These are phyloP conservation scores for Thereva nobilitata DNA, from an alignment of 2,888 invertebrate species.

Conservation along the genomic window DNA sequence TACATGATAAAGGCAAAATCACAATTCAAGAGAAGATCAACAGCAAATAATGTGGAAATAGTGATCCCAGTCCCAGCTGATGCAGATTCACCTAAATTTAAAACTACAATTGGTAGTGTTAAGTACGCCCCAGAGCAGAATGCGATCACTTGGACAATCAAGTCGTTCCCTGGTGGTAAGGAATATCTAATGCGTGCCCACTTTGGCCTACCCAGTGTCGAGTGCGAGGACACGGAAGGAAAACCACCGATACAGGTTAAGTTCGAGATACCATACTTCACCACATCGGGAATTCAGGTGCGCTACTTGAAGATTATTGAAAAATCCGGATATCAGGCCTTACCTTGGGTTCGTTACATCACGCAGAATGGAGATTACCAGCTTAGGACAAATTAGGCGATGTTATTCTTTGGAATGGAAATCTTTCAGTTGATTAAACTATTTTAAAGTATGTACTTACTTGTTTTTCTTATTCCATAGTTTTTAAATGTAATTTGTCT, in stretches of 20 bases:
- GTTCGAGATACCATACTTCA: slow-evolving; percentile 99
- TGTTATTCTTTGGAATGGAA: background rate
- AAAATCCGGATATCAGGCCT: slow-evolving; percentile 97
- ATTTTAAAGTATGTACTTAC: no score
- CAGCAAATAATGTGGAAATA: slow-evolving; percentile 98
- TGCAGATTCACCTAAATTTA: slow-evolving; percentile 98
- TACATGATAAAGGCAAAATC: slow-evolving; percentile 99
- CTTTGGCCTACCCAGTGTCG: slow-evolving; percentile 95
- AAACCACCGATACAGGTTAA: slow-evolving; percentile 98
- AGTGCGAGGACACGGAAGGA: slow-evolving; percentile 91
- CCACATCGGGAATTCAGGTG: slow-evolving; percentile 96
- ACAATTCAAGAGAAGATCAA: slow-evolving; percentile 95
- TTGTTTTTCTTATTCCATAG: no score
- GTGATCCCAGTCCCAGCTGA: slow-evolving; percentile 95
- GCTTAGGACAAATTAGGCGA: slow-evolving; percentile 80
- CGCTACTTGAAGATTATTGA: slow-evolving; percentile 97
- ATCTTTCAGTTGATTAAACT: no score
- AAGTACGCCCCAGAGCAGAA: slow-evolving; percentile 97
- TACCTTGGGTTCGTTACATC: slow-evolving; percentile 99
- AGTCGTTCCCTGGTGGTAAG: slow-evolving; percentile 97
- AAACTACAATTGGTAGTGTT: slow-evolving; percentile 94
- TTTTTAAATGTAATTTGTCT: no score
- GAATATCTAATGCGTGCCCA: slow-evolving; percentile 98
- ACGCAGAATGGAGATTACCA: slow-evolving; percentile 99
- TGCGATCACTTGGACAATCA: slow-evolving; percentile 96